Percentiles rank a stretch among this genome's conserved stretches.
Evolutionary conservation across 1,140 invertebrate species (phyloP).

Genomic region (Dryas iulia): DNA sequence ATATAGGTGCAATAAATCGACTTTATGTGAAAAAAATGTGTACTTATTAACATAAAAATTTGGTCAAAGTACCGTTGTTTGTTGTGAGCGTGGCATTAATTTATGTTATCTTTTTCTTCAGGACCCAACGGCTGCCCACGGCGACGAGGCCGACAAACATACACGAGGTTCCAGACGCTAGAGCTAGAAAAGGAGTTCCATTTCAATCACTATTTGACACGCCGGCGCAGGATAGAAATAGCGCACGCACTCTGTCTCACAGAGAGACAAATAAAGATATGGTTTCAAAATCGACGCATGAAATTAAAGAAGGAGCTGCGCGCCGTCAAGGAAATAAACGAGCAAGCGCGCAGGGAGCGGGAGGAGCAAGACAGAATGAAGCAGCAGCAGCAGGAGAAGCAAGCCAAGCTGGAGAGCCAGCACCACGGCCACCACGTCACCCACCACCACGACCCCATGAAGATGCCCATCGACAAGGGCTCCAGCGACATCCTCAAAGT

Average conservation of each 20-base stretch:
- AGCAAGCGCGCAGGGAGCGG: conserved; percentile 93
- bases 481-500: conserved; percentile 84
- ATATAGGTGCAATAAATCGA: conserved; percentile 63
- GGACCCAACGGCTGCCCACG: conserved; percentile 97
- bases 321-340: conserved; percentile 96
- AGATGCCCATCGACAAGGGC: conserved; percentile 83
- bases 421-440: conserved; percentile 80
- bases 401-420: conserved; percentile 85
- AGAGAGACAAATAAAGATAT: conserved; percentile 98
- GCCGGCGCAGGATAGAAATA: conserved; percentile 97
- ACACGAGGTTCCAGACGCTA: conserved; percentile 96
- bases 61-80: conserved; percentile 22
- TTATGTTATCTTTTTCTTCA: conserved; percentile 80
- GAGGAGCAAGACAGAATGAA: conserved; percentile 95
- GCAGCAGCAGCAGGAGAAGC: conserved; percentile 92
- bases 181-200: conserved; percentile 99
- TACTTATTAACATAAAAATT: conserved; percentile 35
- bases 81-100: conserved; percentile 37
- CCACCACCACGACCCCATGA: conserved; percentile 81
- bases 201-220: conserved; percentile 98
- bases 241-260: conserved; percentile 97
- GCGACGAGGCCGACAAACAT: conserved; percentile 96
- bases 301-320: conserved; percentile 97
- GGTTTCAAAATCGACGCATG: conserved; percentile 98
- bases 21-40: conserved; percentile 34